phyloP scores from a whole-genome alignment of 1,140 invertebrate species.

The Tetragonula clypearis region DNA sequence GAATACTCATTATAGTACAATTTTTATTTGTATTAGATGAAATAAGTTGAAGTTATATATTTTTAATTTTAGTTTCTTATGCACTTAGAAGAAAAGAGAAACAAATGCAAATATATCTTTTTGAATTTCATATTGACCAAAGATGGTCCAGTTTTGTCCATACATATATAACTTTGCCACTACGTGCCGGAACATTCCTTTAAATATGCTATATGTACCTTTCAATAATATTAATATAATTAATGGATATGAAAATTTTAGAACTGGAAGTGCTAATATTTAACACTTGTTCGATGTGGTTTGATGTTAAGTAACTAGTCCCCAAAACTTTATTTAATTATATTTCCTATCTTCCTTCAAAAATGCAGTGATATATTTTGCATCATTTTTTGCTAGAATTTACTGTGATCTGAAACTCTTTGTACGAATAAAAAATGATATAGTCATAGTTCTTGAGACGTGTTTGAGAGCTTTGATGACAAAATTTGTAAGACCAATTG shows the following conservation, averaged over 20 bases:
- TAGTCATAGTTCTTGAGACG: constrained; percentile 44
- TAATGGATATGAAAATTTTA: constrained; percentile 48
- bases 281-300: constrained; percentile 41
- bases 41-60: constrained; percentile 35
- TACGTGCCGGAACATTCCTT: constrained; percentile 76
- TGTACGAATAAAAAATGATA: constrained; percentile 48
- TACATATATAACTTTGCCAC: constrained; percentile 67
- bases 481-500: constrained; percentile 53
- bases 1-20: not conserved
- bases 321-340: constrained; percentile 44
- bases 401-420: constrained; percentile 57
- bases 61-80: constrained; percentile 35
- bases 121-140: constrained; percentile 56
- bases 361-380: constrained; percentile 56
- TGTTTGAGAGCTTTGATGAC: constrained; percentile 40
- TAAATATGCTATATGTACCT: constrained; percentile 70
- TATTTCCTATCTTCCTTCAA: constrained; percentile 11
- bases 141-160: constrained; percentile 38
- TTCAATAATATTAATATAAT: constrained; percentile 57
- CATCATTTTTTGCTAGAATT: constrained; percentile 44
- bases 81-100: constrained; percentile 38
- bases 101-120: constrained; percentile 57
- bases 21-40: constrained; percentile 32
- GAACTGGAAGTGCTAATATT: constrained; percentile 48
- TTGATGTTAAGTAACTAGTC: constrained; percentile 44